These are phyloP conservation scores for Trematomus bernacchii DNA, from an alignment of 2,797 vertebrate genomes.

Conservation along the genomic window DNA sequence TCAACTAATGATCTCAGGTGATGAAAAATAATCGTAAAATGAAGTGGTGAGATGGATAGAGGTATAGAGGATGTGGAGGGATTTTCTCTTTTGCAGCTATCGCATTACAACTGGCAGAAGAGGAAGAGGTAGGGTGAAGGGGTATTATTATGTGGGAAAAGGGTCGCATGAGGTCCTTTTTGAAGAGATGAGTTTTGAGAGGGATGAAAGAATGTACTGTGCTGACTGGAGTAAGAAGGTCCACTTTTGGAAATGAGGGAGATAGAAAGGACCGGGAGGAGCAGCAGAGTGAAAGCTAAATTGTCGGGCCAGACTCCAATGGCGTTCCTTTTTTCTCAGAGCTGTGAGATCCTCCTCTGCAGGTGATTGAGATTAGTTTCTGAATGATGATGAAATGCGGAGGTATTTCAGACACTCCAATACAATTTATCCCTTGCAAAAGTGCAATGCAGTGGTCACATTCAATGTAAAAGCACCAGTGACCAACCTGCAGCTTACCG, in stretches of 20 bases:
- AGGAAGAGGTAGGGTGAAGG: conserved; percentile 34
- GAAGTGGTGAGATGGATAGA: neutral
- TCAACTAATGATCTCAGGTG: conserved; percentile 28
- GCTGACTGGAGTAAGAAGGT: conserved; percentile 49
- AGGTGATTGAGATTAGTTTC: conserved; percentile 52
- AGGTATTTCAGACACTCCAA: conserved; percentile 25
- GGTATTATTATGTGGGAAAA: conserved; percentile 30
- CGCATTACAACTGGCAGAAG: neutral
- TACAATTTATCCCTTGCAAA: conserved; percentile 18
- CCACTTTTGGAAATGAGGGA: conserved; percentile 45
- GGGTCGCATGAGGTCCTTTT: conserved; percentile 19
- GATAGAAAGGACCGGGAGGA: neutral
- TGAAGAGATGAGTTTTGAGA: conserved; percentile 44
- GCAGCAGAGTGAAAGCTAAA: conserved; percentile 26
- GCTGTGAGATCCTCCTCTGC: conserved; percentile 49
- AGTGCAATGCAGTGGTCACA: conserved; percentile 11
- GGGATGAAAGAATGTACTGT: conserved; percentile 6
- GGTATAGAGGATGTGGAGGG: neutral
- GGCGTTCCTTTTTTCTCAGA: conserved; percentile 20
- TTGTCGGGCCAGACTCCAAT: neutral
- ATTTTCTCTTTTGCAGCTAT: conserved; percentile 15
- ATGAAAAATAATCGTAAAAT: conserved; percentile 26
- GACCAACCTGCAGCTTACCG: conserved; percentile 1
- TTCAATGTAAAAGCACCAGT: conserved; percentile 17
- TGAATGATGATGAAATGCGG: conserved; percentile 15